Base-by-base conservation (phyloP, 1,140 invertebrate species). In the Vanessa atalanta region DNA sequence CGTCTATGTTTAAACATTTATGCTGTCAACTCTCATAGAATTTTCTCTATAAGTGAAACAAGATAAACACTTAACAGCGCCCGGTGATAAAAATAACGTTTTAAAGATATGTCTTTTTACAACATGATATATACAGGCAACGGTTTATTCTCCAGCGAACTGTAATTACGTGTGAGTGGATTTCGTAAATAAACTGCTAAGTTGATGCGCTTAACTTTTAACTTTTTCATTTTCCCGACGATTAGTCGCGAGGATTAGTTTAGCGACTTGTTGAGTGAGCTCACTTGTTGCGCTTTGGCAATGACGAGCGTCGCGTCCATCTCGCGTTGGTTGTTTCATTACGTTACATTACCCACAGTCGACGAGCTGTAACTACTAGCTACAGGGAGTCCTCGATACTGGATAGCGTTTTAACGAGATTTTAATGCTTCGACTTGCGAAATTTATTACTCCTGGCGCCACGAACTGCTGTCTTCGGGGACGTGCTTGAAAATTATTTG, bases 381-480 rank as follows among this genome's bases (percentile, higher is more conserved):
- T 80, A 73, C 66, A 72, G 82, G 63, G 72, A 55, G 82, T 77
- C 77, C 81, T 61, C 78, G 79, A 84, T 84, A 83, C 80, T 80
- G 80, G 78, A 81, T 82, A 83, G 75, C 68, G 73, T 84, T 88
- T 85, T 90, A 88, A 90, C 85, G 86, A 87, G 86, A 85, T 90
- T 88, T 90, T 90, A 90, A 90, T 88, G 87, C 82, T 85, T 81
- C 82, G 77, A 77, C 81, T 79, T 78, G 84, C 77, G 82, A 84
- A 86, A 88, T 88, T 88, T 87, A 90, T 88, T 82, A 78, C 82
- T 70, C 53, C 70, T 84, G 86, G 83, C 85, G 85, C 87, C 86
- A 83, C 77, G 76, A 72, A 80, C 76, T 79, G 78, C 69, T 80
- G 80, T 83, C 79, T 83, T 75, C 57, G 63, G 72, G 65, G 70